A percentile compares a stretch with the other conserved stretches of the same genome.
Conservation (phyloP, 2,113 vertebrate species). For the Dissostichus mawsoni region DNA sequence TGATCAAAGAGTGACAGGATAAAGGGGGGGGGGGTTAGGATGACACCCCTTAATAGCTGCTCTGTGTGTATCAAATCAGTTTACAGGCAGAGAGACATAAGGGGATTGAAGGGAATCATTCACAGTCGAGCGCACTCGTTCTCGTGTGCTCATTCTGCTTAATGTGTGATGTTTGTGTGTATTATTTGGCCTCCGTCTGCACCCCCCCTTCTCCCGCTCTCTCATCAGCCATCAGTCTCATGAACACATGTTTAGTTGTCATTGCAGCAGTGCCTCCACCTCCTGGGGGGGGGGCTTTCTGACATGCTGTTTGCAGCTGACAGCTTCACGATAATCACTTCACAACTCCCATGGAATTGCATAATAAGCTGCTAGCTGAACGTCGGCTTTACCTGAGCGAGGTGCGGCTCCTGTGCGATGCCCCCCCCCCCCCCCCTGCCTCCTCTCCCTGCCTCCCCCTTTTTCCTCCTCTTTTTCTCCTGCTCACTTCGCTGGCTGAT, state of each 20-base stretch:
- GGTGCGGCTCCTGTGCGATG: not conserved
- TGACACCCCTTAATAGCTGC: constrained; percentile 36
- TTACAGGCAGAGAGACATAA: not conserved
- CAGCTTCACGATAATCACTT: constrained; percentile 74
- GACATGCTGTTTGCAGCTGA: constrained; percentile 71
- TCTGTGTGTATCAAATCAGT: constrained; percentile 7
- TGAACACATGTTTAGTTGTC: constrained; percentile 58
- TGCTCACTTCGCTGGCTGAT: constrained; percentile 13
- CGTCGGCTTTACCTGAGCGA: constrained; percentile 63
- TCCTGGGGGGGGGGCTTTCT: constrained; percentile 61
- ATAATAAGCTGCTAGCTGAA: constrained; percentile 66
- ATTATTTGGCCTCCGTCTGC: constrained; percentile 40
- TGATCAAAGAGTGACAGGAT: constrained; percentile 47
- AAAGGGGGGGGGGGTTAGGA: not conserved
- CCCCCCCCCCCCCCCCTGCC: no score
- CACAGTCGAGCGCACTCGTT: not conserved
- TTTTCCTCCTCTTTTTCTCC: not conserved
- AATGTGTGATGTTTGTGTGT: constrained; percentile 1
- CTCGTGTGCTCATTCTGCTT: not conserved
- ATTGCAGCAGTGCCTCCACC: constrained; percentile 41
- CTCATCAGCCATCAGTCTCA: constrained; percentile 52
- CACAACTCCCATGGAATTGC: constrained; percentile 59
- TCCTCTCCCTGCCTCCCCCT: not conserved
- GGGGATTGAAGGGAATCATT: not conserved
- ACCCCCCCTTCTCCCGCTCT: not conserved